Evolutionary conservation across 2,888 invertebrate species (phyloP).

Genomic region (Phyllotreta cruciferae): DNA sequence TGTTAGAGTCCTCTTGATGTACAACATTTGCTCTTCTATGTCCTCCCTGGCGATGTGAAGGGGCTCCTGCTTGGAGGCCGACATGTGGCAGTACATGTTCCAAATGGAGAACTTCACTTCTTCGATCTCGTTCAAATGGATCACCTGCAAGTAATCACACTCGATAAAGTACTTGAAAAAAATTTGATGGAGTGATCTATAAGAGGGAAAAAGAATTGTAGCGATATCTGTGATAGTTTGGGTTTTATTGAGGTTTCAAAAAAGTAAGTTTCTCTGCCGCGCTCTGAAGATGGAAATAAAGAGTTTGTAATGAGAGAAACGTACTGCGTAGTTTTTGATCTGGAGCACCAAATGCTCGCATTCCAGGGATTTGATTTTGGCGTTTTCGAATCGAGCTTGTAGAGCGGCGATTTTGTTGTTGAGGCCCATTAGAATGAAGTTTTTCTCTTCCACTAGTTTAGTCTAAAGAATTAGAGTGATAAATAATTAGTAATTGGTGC

Average conservation of each 20-base stretch:
- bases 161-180: too few relatives aligned
- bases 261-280: too few relatives aligned
- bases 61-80: constrained; percentile 62
- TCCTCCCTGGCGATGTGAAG: constrained; percentile 60
- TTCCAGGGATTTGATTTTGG: constrained; percentile 66
- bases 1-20: constrained; percentile 67
- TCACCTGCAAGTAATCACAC: too few relatives aligned
- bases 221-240: too few relatives aligned
- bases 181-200: too few relatives aligned
- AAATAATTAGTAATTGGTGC: constrained; percentile 3
- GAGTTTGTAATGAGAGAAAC: not conserved
- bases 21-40: constrained; percentile 68
- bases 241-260: too few relatives aligned
- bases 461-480: constrained; percentile 51
- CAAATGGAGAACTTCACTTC: constrained; percentile 67
- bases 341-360: constrained; percentile 69
- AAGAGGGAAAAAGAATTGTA: too few relatives aligned
- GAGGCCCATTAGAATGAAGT: constrained; percentile 68
- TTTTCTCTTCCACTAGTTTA: constrained; percentile 67
- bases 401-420: constrained; percentile 69
- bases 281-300: too few relatives aligned
- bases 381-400: constrained; percentile 67
- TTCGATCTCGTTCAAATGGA: constrained; percentile 52
- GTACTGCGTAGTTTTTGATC: constrained; percentile 66
- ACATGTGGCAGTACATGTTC: constrained; percentile 70